Conservation (phyloP, 2,797 vertebrate species). For the Chelon auratus region DNA sequence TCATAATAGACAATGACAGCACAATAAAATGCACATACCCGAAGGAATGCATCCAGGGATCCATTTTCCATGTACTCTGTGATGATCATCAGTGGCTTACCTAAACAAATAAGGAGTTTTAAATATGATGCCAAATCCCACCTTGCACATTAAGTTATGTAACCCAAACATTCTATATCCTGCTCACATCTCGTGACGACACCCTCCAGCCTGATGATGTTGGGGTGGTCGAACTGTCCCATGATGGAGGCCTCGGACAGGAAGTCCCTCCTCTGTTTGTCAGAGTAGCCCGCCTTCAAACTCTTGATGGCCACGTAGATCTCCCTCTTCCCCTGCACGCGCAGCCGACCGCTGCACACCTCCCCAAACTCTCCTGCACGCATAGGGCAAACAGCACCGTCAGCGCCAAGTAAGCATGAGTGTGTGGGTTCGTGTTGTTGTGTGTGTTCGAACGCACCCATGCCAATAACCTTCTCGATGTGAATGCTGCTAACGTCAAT, state of each 20-base stretch:
- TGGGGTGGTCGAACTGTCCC: conserved; percentile 99
- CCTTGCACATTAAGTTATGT: neutral
- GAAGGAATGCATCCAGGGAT: conserved; percentile 93
- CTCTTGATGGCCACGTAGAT: conserved; percentile 99
- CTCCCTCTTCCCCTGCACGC: conserved; percentile 95
- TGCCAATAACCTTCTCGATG: conserved; percentile 99
- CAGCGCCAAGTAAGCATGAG: conserved; percentile 61
- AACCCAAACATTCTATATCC: neutral
- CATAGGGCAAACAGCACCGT: conserved; percentile 50
- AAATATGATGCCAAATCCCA: conserved; percentile 7
- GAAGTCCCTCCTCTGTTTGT: conserved; percentile 82
- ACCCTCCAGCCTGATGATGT: conserved; percentile 97
- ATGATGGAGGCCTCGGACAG: conserved; percentile 96
- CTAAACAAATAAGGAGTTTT: conserved; percentile 72
- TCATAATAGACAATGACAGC: conserved; percentile 5
- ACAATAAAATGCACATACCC: conserved; percentile 81
- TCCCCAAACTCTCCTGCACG: conserved; percentile 95
- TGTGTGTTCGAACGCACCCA: conserved; percentile 87
- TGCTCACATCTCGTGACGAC: conserved; percentile 96
- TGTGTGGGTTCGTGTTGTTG: conserved; percentile 47
- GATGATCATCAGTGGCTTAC: conserved; percentile 96
- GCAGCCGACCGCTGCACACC: conserved; percentile 96
- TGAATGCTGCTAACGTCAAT: conserved; percentile 98
- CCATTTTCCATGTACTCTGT: conserved; percentile 98
- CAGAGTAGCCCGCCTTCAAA: conserved; percentile 95